Conservation (phyloP, 2,888 invertebrate genomes). For the Deilephila porcellus region DNA sequence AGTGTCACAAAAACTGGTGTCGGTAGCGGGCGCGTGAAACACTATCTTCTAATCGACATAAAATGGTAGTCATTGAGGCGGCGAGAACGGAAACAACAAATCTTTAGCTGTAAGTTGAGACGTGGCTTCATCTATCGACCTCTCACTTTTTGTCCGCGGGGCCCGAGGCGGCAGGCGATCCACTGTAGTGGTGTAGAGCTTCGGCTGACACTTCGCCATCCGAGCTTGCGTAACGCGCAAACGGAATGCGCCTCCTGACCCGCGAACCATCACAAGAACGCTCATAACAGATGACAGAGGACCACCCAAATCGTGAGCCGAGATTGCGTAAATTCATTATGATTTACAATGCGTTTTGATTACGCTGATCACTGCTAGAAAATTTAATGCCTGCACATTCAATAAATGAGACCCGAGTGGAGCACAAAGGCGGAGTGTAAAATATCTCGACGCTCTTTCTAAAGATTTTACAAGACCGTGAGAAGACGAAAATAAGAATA, state of each 20-base stretch:
- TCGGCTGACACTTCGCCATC: slow-evolving; percentile 72
- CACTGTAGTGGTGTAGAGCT: slow-evolving; percentile 35
- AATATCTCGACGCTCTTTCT: slow-evolving; percentile 55
- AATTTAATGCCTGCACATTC: slow-evolving; percentile 56
- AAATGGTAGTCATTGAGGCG: slow-evolving; percentile 83
- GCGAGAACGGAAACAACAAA: slow-evolving; percentile 82
- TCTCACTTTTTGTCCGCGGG: slow-evolving; percentile 73
- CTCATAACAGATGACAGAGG: slow-evolving; percentile 65
- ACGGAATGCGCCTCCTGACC: slow-evolving; percentile 74
- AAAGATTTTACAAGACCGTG: slow-evolving; percentile 74
- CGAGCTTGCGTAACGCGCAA: slow-evolving; percentile 60
- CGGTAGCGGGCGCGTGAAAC: slow-evolving; percentile 82
- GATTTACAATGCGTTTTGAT: slow-evolving; percentile 75
- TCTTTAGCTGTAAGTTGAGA: slow-evolving; percentile 76
- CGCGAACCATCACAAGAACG: slow-evolving; percentile 64
- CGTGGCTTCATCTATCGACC: slow-evolving; percentile 64
- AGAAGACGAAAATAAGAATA: slow-evolving; percentile 78
- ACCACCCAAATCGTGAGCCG: slow-evolving; percentile 71
- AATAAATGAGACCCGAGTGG: slow-evolving; percentile 49
- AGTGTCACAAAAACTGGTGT: slow-evolving; percentile 81
- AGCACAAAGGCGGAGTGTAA: slow-evolving; percentile 55
- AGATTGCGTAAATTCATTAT: slow-evolving; percentile 57
- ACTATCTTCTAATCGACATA: slow-evolving; percentile 83
- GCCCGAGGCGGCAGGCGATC: slow-evolving; percentile 46
- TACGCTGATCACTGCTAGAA: slow-evolving; percentile 61